phyloP scores from a whole-genome alignment of 2,113 vertebrate genomes.

The Brachypodius melanocephalos region DNA sequence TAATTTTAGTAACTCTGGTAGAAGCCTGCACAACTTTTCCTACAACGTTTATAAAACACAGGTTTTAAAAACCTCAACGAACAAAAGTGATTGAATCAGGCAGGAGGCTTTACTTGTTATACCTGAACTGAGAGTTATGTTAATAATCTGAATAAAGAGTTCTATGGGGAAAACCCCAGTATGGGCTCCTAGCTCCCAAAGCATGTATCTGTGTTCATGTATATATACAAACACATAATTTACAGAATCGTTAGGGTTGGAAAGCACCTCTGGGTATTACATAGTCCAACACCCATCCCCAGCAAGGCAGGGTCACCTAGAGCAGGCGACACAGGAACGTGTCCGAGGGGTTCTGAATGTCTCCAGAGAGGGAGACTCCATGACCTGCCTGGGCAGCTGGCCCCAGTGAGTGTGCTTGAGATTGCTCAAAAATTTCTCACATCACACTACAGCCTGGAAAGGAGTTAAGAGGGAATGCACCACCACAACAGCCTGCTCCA shows the following conservation, averaged over 20 bases:
- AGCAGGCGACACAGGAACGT: not conserved
- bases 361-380: not conserved
- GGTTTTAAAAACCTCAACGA: accelerated
- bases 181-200: accelerated
- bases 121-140: not conserved
- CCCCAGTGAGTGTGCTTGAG: not conserved
- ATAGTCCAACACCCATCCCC: accelerated
- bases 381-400: not conserved
- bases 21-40: accelerated
- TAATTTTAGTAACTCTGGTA: not conserved
- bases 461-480: not conserved
- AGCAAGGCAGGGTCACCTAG: not conserved
- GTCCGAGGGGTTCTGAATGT: not conserved
- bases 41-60: accelerated
- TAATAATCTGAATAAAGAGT: not conserved
- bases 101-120: not conserved
- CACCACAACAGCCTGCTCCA: not conserved
- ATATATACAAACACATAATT: accelerated
- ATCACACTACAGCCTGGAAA: not conserved
- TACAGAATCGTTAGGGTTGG: not conserved
- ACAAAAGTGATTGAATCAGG: not conserved
- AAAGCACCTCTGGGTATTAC: not conserved
- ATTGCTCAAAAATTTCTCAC: not conserved
- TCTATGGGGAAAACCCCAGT: not conserved
- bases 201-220: accelerated